phyloP scores from a whole-genome alignment of 2,888 invertebrate species.

The Microctonus aethiopoides region DNA sequence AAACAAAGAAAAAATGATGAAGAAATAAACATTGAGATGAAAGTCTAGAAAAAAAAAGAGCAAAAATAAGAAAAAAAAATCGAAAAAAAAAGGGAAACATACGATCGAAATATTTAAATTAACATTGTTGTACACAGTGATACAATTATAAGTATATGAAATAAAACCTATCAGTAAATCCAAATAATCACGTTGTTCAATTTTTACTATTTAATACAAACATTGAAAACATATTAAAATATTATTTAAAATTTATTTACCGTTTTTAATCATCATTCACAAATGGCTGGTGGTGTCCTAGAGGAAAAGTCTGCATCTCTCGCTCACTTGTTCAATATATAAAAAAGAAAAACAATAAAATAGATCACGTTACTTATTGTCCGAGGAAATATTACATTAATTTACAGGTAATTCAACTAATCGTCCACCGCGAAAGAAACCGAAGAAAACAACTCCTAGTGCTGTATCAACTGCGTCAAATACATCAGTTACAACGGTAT shows the following conservation, averaged over 20 bases:
- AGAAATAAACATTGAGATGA: constrained; percentile 51
- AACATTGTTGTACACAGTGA: constrained; percentile 68
- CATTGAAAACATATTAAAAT: neutral
- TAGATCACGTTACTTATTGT: constrained; percentile 49
- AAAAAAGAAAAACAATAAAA: constrained; percentile 41
- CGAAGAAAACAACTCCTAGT: constrained; percentile 67
- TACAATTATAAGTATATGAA: constrained; percentile 68
- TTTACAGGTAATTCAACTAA: constrained; percentile 62
- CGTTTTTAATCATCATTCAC: constrained; percentile 32
- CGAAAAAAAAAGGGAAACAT: constrained; percentile 54
- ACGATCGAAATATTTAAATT: constrained; percentile 65
- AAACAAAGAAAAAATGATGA: constrained; percentile 23
- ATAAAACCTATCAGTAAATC: constrained; percentile 68
- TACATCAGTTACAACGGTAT: constrained; percentile 56
- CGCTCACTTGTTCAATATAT: constrained; percentile 51
- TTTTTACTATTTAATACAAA: neutral
- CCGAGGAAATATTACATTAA: constrained; percentile 57
- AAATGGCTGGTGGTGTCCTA: constrained; percentile 61
- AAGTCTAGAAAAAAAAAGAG: constrained; percentile 62
- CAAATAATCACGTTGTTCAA: constrained; percentile 31
- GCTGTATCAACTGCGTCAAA: constrained; percentile 49
- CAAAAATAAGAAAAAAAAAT: constrained; percentile 45
- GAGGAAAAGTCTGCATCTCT: constrained; percentile 52
- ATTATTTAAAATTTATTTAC: constrained; percentile 15
- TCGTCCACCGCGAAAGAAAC: constrained; percentile 70